These are phyloP conservation scores for Atta texana DNA, from an alignment of 1,140 invertebrate genomes.

Conservation along the genomic window DNA sequence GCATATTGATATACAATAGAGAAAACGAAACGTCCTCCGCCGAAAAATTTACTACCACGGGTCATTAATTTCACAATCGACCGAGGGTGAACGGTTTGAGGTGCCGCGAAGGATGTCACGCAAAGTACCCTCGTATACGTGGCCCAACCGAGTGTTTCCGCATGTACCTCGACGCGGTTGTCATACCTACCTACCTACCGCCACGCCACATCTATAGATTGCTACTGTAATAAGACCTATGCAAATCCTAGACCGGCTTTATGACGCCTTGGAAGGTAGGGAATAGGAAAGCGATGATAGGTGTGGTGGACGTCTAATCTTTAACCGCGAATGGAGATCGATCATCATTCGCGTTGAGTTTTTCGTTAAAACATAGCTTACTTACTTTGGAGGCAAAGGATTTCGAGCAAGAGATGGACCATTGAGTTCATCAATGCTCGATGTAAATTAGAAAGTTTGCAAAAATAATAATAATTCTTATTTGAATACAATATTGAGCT, in stretches of 20 bases:
- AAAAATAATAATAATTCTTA: neutral
- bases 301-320: conserved; percentile 38
- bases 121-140: conserved; percentile 80
- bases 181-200: conserved; percentile 68
- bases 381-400: neutral
- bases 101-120: conserved; percentile 64
- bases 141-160: conserved; percentile 85
- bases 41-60: conserved; percentile 24
- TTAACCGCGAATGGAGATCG: conserved; percentile 29
- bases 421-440: neutral
- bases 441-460: neutral
- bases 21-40: neutral
- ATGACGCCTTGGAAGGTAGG: neutral
- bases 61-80: conserved; percentile 50
- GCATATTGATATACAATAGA: neutral
- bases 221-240: conserved; percentile 42
- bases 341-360: conserved; percentile 29
- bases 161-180: conserved; percentile 78
- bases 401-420: neutral
- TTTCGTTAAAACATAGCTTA: neutral
- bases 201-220: conserved; percentile 60
- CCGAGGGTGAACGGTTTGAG: conserved; percentile 23
- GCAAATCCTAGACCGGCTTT: conserved; percentile 48
- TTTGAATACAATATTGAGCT: neutral
- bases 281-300: conserved; percentile 34